Conservation (phyloP, 2,888 invertebrate genomes). For the Noctua fimbriata region DNA sequence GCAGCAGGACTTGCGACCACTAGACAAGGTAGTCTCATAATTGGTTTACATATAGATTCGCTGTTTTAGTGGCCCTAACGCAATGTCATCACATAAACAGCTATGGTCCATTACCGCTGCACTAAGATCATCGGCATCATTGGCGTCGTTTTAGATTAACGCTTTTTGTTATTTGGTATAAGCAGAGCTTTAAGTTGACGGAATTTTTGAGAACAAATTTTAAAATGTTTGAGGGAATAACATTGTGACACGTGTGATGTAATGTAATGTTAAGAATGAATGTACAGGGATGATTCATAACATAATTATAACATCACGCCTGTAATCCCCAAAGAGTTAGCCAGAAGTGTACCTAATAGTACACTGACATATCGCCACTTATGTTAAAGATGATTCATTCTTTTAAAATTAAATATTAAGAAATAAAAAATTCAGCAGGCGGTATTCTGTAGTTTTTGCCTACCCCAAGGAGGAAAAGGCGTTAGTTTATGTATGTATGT, state of each 20-base stretch:
- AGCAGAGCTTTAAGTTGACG: neutral
- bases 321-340: neutral
- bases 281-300: neutral
- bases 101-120: slow-evolving; percentile 50
- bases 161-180: neutral
- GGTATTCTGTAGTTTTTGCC: neutral
- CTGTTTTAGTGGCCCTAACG: slow-evolving; percentile 46
- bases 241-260: neutral
- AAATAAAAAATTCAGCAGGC: too few species aligned
- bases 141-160: slow-evolving; percentile 36
- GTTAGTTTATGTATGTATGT: too few species aligned
- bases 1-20: neutral
- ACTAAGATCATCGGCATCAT: slow-evolving; percentile 45
- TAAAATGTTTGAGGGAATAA: too few species aligned
- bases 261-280: neutral
- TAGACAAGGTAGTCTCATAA: neutral
- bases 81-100: slow-evolving; percentile 35
- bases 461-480: too few species aligned
- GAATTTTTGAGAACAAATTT: neutral
- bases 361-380: neutral
- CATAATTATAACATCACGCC: neutral
- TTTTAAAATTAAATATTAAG: too few species aligned
- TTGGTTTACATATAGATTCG: neutral
- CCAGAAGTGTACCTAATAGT: neutral
- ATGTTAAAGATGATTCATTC: neutral